A percentile compares a stretch with the other conserved stretches of the same genome.
Evolutionary conservation across 2,797 vertebrate genomes (phyloP).

Genomic region (Pelodytes ibericus): DNA sequence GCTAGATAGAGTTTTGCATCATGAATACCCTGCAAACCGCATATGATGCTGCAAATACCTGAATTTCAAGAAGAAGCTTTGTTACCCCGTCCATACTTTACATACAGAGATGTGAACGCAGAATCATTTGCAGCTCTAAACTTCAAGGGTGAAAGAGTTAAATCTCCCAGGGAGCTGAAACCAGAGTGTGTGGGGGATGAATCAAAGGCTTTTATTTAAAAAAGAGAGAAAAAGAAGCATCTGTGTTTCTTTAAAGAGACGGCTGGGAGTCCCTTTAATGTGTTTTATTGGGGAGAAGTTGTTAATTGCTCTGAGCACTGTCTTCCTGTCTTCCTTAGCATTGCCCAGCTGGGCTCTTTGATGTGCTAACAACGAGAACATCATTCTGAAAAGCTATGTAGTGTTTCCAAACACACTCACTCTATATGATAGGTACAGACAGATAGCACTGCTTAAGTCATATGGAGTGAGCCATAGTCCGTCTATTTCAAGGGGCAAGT

Average conservation of each 20-base stretch:
- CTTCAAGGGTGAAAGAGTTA: conserved; percentile 27
- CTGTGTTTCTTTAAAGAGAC: conserved; percentile 64
- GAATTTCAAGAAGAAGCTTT: not conserved
- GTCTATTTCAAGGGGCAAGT: no score
- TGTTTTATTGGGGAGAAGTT: conserved; percentile 84
- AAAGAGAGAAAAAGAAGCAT: conserved; percentile 48
- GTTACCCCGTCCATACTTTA: not conserved
- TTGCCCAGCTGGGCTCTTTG: conserved; percentile 88
- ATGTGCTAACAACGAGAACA: conserved; percentile 87
- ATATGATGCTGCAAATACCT: not conserved
- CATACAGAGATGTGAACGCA: not conserved
- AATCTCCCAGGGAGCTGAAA: conserved; percentile 25
- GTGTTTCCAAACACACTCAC: conserved; percentile 72
- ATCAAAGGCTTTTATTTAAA: conserved; percentile 53
- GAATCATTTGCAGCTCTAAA: not conserved
- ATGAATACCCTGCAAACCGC: no score
- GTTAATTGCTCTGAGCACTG: conserved; percentile 87
- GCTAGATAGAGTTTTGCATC: no score
- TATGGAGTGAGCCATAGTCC: not conserved
- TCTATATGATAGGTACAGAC: not conserved
- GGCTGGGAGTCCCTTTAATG: conserved; percentile 64
- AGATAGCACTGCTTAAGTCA: not conserved
- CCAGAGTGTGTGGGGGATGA: conserved; percentile 30
- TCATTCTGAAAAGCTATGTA: conserved; percentile 89
- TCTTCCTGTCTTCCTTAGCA: conserved; percentile 72